Base-by-base conservation (phyloP, 2,888 invertebrate species). In the Ectemnius lituratus region DNA sequence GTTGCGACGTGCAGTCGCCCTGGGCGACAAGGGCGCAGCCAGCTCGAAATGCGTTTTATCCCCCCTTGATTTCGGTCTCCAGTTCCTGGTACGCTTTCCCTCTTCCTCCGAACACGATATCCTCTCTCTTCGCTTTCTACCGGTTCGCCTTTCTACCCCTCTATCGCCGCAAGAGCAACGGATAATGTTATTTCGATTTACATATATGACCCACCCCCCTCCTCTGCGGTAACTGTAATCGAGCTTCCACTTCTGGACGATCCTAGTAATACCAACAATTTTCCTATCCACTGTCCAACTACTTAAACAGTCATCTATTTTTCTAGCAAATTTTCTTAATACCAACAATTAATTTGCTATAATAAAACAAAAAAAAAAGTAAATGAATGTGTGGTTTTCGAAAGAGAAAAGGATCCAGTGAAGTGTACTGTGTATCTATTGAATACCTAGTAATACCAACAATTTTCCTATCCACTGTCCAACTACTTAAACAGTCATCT, bases 121-220 rank as follows among this genome's bases (percentile, higher is more conserved):
- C 69, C 67, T 62, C 52, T 64, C 45, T 62, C 62, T 49, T 27
- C 61, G 5, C 69, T 68, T 59, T 59, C 57, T 62, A 57, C 67
- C 67, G 68, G 61, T 49, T 27, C 61, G 5, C 69, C 23, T 23
- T 23, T 74, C 79, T 70, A 76, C 57, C 56, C 75, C 73, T 62
- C 75, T 65, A 75, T 73, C 56, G 79, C 78, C 74, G 76, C 83
- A 84, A 84, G 85, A 86, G 86, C 86, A 80, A 81, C 78, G 85
- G 84, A 84, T 87, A 87, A 87, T 86, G 85, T 82, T 84, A 87
- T 87, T 87, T 84, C 82, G 84, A 87, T 88, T 87, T 87, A 84
- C 87, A 84, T 85, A 82, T 70, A 85, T 80, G 82, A 52, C 52
- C 52, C 52, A 52, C 52, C 37, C 37, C 37, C 37, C 8, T 37